Evolutionary conservation across 1,140 invertebrate species (phyloP).

Genomic region (Meloidogyne floridensis): DNA sequence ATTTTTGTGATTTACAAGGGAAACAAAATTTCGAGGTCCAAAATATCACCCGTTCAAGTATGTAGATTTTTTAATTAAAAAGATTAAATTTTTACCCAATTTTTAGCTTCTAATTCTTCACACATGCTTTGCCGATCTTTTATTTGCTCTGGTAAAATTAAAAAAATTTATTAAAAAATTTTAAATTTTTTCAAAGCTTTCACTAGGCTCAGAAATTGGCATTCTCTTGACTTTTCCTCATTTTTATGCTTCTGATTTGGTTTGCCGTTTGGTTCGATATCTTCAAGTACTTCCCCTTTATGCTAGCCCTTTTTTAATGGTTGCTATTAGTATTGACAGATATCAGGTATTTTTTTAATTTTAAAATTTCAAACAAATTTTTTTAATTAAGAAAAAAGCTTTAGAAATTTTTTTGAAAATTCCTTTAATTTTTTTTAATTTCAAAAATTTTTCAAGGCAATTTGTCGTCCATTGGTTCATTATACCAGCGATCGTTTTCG

Average conservation of each 20-base stretch:
- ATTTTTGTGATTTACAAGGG: slow-evolving; percentile 59
- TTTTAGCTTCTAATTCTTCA: slow-evolving; percentile 65
- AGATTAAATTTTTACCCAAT: neutral
- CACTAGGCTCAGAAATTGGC: slow-evolving; percentile 67
- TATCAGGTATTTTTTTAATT: slow-evolving; percentile 49
- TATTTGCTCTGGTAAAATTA: slow-evolving; percentile 62
- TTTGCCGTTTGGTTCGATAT: slow-evolving; percentile 67
- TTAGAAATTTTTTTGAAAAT: too few relatives aligned
- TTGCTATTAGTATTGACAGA: slow-evolving; percentile 59
- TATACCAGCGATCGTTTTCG: slow-evolving; percentile 61
- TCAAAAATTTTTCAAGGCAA: slow-evolving; percentile 47
- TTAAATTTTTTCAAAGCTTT: slow-evolving; percentile 55
- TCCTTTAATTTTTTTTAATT: neutral
- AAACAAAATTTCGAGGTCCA: slow-evolving; percentile 46
- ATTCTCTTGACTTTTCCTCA: slow-evolving; percentile 52
- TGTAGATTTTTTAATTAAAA: neutral
- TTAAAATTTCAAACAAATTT: neutral
- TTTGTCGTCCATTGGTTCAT: slow-evolving; percentile 58
- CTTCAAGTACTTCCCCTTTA: slow-evolving; percentile 65
- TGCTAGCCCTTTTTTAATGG: slow-evolving; percentile 54
- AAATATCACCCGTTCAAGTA: slow-evolving; percentile 61
- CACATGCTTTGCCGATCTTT: slow-evolving; percentile 67
- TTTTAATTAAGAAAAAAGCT: too few relatives aligned
- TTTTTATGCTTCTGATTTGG: slow-evolving; percentile 51
- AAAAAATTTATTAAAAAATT: neutral